These are phyloP conservation scores for Semibalanus balanoides DNA, from an alignment of 1,140 invertebrate genomes.

Conservation along the genomic window DNA sequence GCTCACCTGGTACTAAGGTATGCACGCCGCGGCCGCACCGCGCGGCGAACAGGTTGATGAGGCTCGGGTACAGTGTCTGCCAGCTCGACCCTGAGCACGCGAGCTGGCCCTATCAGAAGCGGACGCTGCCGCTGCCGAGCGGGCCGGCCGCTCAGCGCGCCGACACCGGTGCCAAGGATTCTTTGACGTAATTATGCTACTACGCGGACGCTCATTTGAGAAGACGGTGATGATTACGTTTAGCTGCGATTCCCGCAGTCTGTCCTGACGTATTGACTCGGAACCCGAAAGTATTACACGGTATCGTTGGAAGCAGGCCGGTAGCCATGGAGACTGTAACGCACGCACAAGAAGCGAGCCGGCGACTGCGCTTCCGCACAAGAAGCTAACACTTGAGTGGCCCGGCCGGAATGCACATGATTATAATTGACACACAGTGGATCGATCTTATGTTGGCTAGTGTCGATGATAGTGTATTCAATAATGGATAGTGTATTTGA, in stretches of 20 bases:
- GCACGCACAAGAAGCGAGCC: too few relatives aligned
- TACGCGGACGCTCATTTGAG: too few relatives aligned
- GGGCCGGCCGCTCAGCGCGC: too few relatives aligned
- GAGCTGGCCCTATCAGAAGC: too few relatives aligned
- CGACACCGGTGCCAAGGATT: neutral
- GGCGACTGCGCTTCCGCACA: neutral
- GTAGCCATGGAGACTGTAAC: neutral
- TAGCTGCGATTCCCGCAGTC: neutral
- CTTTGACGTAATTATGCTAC: too few relatives aligned
- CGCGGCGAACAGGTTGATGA: neutral
- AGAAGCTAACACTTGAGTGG: neutral
- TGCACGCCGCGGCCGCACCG: neutral
- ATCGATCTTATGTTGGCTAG: too few relatives aligned
- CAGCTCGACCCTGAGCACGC: neutral
- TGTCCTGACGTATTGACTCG: neutral
- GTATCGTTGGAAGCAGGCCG: neutral
- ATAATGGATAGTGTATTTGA: too few relatives aligned
- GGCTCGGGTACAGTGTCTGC: neutral
- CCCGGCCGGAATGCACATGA: too few relatives aligned
- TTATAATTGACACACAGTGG: too few relatives aligned
- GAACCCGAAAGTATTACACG: neutral
- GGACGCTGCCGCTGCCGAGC: too few relatives aligned
- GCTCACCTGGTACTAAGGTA: neutral
- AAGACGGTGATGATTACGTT: neutral
- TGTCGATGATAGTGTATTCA: too few relatives aligned